These are phyloP conservation scores for Athripsodes cinereus DNA, from an alignment of 2,888 invertebrate species.

Conservation along the genomic window DNA sequence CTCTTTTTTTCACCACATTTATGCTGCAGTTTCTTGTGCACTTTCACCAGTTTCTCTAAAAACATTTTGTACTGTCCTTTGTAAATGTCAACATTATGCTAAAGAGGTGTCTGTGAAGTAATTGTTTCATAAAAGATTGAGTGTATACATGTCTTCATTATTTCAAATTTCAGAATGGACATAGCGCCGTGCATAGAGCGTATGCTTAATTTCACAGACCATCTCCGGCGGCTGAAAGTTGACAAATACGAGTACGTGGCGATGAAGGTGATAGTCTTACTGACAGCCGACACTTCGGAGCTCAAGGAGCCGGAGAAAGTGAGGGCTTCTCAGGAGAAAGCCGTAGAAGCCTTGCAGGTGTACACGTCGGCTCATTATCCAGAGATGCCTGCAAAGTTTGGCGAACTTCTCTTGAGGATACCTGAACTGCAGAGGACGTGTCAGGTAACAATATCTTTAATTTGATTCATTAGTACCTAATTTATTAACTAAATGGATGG, in stretches of 20 bases:
- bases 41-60: no score
- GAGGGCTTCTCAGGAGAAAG: conserved; percentile 88
- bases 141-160: no score
- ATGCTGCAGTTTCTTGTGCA: no score
- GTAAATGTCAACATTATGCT: no score
- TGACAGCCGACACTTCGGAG: conserved; percentile 91
- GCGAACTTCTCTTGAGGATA: conserved; percentile 85
- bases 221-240: conserved; percentile 79
- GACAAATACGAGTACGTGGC: conserved; percentile 96
- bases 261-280: conserved; percentile 88
- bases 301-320: conserved; percentile 91
- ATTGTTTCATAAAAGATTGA: no score
- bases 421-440: conserved; percentile 93
- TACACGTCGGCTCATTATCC: conserved; percentile 90
- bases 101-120: no score
- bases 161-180: conserved; percentile 67
- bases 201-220: conserved; percentile 92
- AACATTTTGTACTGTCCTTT: no score
- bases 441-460: conserved; percentile 65
- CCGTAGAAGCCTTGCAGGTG: conserved; percentile 84
- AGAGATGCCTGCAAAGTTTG: conserved; percentile 90
- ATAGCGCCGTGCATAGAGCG: conserved; percentile 84
- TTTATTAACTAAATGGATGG: no score
- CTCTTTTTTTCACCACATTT: no score
- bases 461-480: no score